These are phyloP conservation scores for Anastrepha ludens DNA, from an alignment of 1,140 invertebrate genomes.

Conservation along the genomic window DNA sequence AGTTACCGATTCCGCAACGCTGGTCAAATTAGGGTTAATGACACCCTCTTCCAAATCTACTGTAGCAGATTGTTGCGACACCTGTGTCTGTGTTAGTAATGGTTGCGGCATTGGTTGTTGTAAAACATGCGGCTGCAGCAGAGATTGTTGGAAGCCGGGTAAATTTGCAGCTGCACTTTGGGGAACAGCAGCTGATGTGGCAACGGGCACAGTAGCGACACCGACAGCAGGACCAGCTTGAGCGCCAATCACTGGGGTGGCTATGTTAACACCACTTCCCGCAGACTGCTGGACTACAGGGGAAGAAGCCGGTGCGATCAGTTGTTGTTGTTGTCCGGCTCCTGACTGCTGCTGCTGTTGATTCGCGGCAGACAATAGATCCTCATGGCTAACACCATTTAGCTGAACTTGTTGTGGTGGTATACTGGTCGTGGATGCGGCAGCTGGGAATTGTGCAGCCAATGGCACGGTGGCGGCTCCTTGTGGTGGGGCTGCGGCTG, in stretches of 20 bases:
- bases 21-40: constrained; percentile 55
- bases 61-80: constrained; percentile 6
- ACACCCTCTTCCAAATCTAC: constrained; percentile 1
- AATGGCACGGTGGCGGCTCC: constrained; percentile 69
- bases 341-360: constrained; percentile 53
- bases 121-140: constrained; percentile 20
- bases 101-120: constrained; percentile 68
- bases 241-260: constrained; percentile 51
- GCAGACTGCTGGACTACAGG: constrained; percentile 45
- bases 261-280: constrained; percentile 11
- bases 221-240: constrained; percentile 49
- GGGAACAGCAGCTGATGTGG: constrained; percentile 62
- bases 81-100: constrained; percentile 63
- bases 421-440: constrained; percentile 62
- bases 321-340: constrained; percentile 13
- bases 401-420: constrained; percentile 62
- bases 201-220: constrained; percentile 57
- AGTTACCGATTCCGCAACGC: neutral
- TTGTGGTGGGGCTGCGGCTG: constrained; percentile 58
- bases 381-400: constrained; percentile 71
- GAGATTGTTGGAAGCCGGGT: constrained; percentile 65
- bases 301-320: constrained; percentile 23
- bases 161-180: constrained; percentile 51
- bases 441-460: constrained; percentile 73
- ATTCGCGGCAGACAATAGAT: constrained; percentile 61